phyloP scores from a whole-genome alignment of 2,888 invertebrate genomes.

The Tenthredo mesomela region DNA sequence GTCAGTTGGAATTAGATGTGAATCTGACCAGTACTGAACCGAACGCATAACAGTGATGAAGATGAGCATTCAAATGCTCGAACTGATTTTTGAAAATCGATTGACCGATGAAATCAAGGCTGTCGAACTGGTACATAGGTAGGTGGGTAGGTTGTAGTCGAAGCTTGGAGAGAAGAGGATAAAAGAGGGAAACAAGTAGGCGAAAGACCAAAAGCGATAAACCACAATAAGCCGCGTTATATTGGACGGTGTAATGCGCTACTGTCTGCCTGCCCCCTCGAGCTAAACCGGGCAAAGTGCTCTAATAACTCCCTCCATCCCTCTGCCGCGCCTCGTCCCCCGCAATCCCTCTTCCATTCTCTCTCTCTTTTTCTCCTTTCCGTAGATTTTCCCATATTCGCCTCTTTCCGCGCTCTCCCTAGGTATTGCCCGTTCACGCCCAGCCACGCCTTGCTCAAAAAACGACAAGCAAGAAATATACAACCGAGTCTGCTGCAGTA shows the following conservation, averaged over 20 bases:
- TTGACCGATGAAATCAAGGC: constrained; percentile 37
- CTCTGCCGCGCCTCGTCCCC: constrained; percentile 56
- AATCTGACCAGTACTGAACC: background rate
- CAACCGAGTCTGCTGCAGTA: constrained; percentile 32
- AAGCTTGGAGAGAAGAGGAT: background rate
- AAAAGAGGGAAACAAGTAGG: constrained; percentile 54
- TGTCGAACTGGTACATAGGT: background rate
- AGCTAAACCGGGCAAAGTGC: constrained; percentile 70
- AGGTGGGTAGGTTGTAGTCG: background rate
- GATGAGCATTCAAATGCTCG: background rate
- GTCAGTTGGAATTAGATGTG: background rate
- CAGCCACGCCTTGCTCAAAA: constrained; percentile 55
- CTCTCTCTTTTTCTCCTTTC: constrained; percentile 39
- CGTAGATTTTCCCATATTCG: constrained; percentile 48
- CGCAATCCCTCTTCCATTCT: constrained; percentile 34
- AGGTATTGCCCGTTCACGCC: constrained; percentile 56
- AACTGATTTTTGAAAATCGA: constrained; percentile 28
- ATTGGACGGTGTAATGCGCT: constrained; percentile 70
- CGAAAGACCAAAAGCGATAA: constrained; percentile 68
- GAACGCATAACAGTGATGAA: background rate
- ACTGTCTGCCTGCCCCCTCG: constrained; percentile 66
- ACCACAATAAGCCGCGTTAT: constrained; percentile 71
- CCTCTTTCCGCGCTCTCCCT: constrained; percentile 25
- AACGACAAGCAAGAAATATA: constrained; percentile 41
- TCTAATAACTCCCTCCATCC: constrained; percentile 70